phyloP scores from a whole-genome alignment of 2,888 invertebrate genomes.

The Oligia latruncula region DNA sequence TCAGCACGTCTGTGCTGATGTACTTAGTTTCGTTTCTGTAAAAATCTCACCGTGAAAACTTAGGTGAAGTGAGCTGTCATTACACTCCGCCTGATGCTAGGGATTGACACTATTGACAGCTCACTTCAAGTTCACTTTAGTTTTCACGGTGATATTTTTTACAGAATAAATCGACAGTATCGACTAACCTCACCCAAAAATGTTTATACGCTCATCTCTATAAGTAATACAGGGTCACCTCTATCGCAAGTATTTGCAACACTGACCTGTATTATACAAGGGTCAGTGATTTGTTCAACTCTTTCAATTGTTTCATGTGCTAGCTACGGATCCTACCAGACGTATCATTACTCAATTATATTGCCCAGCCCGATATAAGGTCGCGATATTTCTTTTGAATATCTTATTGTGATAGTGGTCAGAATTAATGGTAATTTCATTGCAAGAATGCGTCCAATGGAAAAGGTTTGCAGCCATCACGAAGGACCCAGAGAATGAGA shows the following conservation, averaged over 20 bases:
- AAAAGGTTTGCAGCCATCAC: background rate
- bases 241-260: background rate
- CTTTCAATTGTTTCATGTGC: slow-evolving; percentile 24
- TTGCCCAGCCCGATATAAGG: background rate
- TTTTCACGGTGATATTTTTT: too few species aligned
- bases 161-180: background rate
- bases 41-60: too few species aligned
- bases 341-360: slow-evolving; percentile 24
- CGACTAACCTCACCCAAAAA: background rate
- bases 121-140: too few species aligned
- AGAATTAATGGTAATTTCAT: background rate
- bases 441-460: slow-evolving; percentile 17
- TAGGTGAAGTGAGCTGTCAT: too few species aligned
- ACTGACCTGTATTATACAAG: background rate
- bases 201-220: background rate
- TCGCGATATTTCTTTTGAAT: background rate
- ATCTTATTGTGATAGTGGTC: background rate
- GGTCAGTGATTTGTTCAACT: background rate
- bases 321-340: background rate
- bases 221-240: background rate
- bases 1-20: too few species aligned
- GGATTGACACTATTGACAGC: too few species aligned
- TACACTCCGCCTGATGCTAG: too few species aligned
- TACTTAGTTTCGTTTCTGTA: too few species aligned
- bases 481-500: background rate